Conservation (phyloP, 1,140 invertebrate species). For the Eulimnadia texana region DNA sequence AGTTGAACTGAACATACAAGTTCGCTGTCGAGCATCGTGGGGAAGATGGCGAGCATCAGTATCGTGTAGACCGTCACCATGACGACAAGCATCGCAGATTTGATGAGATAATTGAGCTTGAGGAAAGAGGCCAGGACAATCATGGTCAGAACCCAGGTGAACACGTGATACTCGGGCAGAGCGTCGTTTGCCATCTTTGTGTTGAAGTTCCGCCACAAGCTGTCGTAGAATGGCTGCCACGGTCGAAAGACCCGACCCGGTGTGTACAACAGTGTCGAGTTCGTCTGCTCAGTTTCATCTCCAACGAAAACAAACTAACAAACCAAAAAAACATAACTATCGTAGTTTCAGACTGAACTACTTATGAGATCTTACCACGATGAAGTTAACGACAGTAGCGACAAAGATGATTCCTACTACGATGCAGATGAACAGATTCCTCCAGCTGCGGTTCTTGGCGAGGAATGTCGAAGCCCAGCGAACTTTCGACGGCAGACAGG, state of each 20-base stretch:
- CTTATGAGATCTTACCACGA: conserved; percentile 30
- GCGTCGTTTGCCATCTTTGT: conserved; percentile 29
- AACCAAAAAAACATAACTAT: no score
- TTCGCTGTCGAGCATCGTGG: conserved; percentile 25
- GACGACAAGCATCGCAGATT: conserved; percentile 58
- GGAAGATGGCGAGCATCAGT: conserved; percentile 46
- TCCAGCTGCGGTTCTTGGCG: conserved; percentile 30
- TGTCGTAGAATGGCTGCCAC: not conserved
- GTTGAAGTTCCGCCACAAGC: not conserved
- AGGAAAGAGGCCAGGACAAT: conserved; percentile 80
- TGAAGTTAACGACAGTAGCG: conserved; percentile 27
- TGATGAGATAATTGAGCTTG: conserved; percentile 80
- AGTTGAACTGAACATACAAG: no score
- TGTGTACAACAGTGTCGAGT: not conserved
- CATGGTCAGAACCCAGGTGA: conserved; percentile 84
- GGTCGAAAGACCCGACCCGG: not conserved
- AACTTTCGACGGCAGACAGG: conserved; percentile 40
- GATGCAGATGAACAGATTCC: conserved; percentile 63
- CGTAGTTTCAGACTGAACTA: no score
- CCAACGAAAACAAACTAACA: no score
- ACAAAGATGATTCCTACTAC: conserved; percentile 56
- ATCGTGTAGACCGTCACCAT: conserved; percentile 56
- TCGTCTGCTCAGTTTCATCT: not conserved
- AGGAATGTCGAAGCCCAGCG: conserved; percentile 54
- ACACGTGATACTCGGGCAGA: conserved; percentile 76